A percentile compares a stretch with the other conserved stretches of the same genome.
Conservation (phyloP, 1,140 invertebrate genomes). For the Belonocnema kinseyi region DNA sequence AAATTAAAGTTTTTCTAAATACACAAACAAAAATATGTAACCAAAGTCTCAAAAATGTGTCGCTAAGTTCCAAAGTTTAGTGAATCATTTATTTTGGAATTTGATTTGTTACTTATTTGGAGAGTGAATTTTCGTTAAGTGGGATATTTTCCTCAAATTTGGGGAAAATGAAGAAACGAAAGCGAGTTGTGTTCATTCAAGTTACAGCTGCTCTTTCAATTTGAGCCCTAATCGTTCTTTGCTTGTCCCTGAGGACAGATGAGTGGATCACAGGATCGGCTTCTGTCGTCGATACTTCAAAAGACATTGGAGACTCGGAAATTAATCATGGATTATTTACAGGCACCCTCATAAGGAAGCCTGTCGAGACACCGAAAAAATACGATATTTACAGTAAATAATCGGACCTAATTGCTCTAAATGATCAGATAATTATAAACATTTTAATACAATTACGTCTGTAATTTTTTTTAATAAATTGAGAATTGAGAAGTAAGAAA, state of each 20-base stretch:
- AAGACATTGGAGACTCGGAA: slow-evolving; percentile 45
- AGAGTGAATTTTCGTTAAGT: not conserved
- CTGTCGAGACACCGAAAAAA: slow-evolving; percentile 40
- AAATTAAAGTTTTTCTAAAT: slow-evolving; percentile 1
- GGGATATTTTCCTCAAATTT: not conserved
- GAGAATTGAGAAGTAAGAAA: slow-evolving; percentile 15
- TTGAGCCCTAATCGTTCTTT: slow-evolving; percentile 50
- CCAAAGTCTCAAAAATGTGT: slow-evolving; percentile 35
- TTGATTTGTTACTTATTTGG: not conserved
- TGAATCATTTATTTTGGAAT: slow-evolving; percentile 35
- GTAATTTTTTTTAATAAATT: not conserved
- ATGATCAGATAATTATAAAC: slow-evolving; percentile 11
- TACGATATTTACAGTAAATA: slow-evolving; percentile 50
- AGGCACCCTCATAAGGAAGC: slow-evolving; percentile 45
- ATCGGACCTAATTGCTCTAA: slow-evolving; percentile 16
- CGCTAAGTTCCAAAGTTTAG: not conserved
- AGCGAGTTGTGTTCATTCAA: slow-evolving; percentile 47
- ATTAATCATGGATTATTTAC: slow-evolving; percentile 55
- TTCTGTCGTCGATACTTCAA: slow-evolving; percentile 45
- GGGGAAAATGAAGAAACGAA: slow-evolving; percentile 41
- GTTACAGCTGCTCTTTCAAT: slow-evolving; percentile 47
- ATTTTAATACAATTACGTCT: not conserved
- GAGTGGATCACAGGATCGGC: slow-evolving; percentile 50
- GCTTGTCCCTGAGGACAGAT: slow-evolving; percentile 48
- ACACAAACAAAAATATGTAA: slow-evolving; percentile 29